These are phyloP conservation scores for Xenotilapia leptura DNA, from an alignment of 2,113 vertebrate species.

Conservation along the genomic window DNA sequence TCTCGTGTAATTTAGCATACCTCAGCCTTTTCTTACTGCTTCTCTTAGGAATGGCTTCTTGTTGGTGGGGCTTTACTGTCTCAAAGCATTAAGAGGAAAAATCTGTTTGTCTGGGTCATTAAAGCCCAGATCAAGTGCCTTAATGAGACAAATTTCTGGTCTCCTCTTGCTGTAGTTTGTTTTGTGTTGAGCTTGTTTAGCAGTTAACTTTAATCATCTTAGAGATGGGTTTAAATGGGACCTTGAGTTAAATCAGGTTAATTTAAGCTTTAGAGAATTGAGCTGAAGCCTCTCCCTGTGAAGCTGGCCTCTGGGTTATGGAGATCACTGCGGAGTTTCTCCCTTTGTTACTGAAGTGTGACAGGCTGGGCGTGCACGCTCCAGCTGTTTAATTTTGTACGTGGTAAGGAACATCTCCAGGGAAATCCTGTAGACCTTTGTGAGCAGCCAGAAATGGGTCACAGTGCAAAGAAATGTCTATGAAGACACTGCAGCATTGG, in stretches of 20 bases:
- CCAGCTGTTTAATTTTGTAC: conserved; percentile 51
- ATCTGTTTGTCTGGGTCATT: background rate
- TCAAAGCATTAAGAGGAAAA: background rate
- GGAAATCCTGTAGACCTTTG: conserved; percentile 48
- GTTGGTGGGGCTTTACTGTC: background rate
- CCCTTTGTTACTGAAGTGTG: conserved; percentile 12
- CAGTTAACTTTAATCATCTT: conserved; percentile 1
- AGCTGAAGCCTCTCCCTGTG: background rate
- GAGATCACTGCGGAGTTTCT: conserved; percentile 10
- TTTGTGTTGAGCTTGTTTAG: background rate
- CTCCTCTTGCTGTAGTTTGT: background rate
- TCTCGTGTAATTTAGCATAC: rapidly evolving
- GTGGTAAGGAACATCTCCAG: conserved; percentile 38
- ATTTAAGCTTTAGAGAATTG: conserved; percentile 25
- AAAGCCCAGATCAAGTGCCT: background rate
- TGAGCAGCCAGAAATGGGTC: conserved; percentile 49
- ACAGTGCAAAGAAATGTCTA: conserved; percentile 1
- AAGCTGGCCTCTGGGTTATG: background rate
- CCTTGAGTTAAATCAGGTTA: background rate
- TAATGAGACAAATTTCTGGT: background rate
- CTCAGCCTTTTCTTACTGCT: background rate
- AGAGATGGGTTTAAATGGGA: conserved; percentile 22
- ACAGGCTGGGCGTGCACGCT: background rate
- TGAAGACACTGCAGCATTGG: background rate
- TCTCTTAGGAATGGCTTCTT: background rate